Base-by-base conservation (phyloP, 2,888 invertebrate species). In the Leptinotarsa juncta region DNA sequence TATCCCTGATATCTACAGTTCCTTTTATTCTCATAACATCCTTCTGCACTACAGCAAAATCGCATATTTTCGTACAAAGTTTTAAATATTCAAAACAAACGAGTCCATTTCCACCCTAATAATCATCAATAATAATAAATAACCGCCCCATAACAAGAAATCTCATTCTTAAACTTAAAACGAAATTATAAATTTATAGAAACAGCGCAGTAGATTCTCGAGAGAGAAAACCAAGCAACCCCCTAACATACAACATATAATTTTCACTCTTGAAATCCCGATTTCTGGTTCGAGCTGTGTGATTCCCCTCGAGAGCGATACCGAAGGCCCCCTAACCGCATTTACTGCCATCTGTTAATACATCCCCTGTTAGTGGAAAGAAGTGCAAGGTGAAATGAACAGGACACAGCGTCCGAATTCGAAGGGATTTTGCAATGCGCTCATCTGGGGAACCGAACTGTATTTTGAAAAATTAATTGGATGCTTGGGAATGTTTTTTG, bases 341-440 rank as follows among this genome's bases (percentile, higher is more conserved):
- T 76, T 78, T 70, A 74, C 77, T 74, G 74, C 73, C 77, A 76
- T 76, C 77, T 78, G 77, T 73, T 78, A 76, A 78, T 78, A 78
- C 76, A 78, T 76, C 76, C 70, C 76, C 76, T 74, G 75, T 77
- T 77, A 75, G 75, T 75, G 77, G 75, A 78, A 76, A 78, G 70
- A 68, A 75, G 70, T n/a, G 72, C 66, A 74, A 77, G 71, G 73
- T 77, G 49, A 18, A 60, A 62, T 62, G 62, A 62, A 62, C 62
- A 62, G 62, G n/a, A 62, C 62, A 32, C 10, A 32, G 62, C 42
- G n/a, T 42, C 42, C 42, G 2, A 62, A 32, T 42, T 62, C 62
- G 42, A 7, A 18, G 42, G 42, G 15, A 23, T 57, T 57, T 20
- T 15, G 57, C 10, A 42, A 23, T 23, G 57, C 4, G 57, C 57